A percentile compares a stretch with the other conserved stretches of the same genome.
phyloP scores from a whole-genome alignment of 2,888 invertebrate species.

The Nomada lathburiana region DNA sequence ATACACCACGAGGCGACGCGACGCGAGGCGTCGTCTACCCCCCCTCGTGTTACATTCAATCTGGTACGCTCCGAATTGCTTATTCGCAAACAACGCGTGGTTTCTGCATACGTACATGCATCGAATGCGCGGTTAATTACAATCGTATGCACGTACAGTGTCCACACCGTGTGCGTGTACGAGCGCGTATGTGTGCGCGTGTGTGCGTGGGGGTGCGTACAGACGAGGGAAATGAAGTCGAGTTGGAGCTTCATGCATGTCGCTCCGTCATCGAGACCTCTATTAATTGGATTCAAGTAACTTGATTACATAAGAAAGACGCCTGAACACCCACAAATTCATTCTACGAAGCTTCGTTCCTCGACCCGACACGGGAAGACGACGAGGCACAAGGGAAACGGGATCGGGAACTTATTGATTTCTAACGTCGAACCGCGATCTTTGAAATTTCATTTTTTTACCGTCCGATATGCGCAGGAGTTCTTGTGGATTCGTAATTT shows the following conservation, averaged over 20 bases:
- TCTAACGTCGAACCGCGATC: not conserved
- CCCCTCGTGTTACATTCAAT: slow-evolving; percentile 63
- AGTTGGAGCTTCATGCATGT: slow-evolving; percentile 28
- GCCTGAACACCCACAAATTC: slow-evolving; percentile 72
- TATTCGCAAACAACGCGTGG: slow-evolving; percentile 67
- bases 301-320: slow-evolving; percentile 74
- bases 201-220: not conserved
- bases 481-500: no score
- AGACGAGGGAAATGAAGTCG: slow-evolving; percentile 43
- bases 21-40: no score
- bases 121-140: slow-evolving; percentile 67
- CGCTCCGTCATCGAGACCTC: slow-evolving; percentile 66
- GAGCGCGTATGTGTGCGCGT: not conserved
- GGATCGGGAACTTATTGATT: not conserved
- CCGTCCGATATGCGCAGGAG: not conserved
- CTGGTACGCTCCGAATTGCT: slow-evolving; percentile 64
- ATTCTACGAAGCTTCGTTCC: slow-evolving; percentile 37
- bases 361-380: not conserved
- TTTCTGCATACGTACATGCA: slow-evolving; percentile 64
- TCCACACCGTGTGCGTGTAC: not conserved
- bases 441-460: not conserved
- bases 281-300: slow-evolving; percentile 76
- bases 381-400: not conserved
- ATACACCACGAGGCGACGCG: slow-evolving; percentile 1
- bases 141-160: slow-evolving; percentile 34